A percentile compares a stretch with the other conserved stretches of the same genome.
Conservation (phyloP, 1,140 invertebrate genomes). For the Hyphantria cunea region DNA sequence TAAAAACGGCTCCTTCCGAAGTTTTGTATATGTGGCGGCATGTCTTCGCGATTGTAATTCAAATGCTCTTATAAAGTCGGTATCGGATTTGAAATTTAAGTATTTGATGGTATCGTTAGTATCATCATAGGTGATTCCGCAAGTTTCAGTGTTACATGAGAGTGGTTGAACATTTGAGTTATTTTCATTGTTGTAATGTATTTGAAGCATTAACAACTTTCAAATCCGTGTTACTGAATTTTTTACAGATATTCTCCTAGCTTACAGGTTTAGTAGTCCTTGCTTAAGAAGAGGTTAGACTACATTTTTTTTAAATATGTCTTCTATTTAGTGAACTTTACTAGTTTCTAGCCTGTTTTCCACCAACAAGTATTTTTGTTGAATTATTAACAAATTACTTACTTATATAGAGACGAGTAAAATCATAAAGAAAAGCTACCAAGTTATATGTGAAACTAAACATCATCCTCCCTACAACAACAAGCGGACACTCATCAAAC, state of each 20-base stretch:
- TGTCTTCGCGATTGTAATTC: not conserved
- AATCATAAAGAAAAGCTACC: no score
- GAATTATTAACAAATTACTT: no score
- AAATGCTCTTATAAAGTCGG: not conserved
- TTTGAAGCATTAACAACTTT: not conserved
- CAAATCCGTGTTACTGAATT: slow-evolving; percentile 21
- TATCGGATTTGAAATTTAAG: not conserved
- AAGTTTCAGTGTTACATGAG: slow-evolving; percentile 20
- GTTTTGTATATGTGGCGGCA: slow-evolving; percentile 16
- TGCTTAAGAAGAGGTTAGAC: no score
- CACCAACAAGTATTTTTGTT: no score
- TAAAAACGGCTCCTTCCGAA: not conserved
- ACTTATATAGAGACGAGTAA: no score
- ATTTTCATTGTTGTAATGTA: slow-evolving; percentile 28
- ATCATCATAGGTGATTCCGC: not conserved
- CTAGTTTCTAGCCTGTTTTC: no score
- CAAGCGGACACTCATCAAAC: not conserved
- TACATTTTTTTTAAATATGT: not conserved
- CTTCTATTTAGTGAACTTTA: no score
- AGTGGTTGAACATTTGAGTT: slow-evolving; percentile 50
- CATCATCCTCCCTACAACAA: not conserved
- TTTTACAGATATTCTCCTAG: slow-evolving; percentile 1
- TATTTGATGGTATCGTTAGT: not conserved
- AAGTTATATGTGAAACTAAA: no score
- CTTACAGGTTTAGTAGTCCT: not conserved